Conservation (phyloP, 2,888 invertebrate genomes). For the Marasmarcha lunaedactyla region DNA sequence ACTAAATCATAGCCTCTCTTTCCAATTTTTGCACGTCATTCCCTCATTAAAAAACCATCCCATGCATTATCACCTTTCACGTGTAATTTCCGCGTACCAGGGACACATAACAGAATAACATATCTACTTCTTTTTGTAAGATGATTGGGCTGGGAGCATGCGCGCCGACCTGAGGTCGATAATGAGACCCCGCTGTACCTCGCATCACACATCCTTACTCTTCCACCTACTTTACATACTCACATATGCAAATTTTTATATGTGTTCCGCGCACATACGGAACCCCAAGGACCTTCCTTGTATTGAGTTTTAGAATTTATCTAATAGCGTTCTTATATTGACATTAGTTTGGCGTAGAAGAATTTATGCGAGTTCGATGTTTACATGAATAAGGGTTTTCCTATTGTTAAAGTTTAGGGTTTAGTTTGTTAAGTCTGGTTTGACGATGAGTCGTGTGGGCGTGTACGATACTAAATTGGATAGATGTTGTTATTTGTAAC, state of each 20-base stretch:
- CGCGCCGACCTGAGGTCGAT: slow-evolving; percentile 71
- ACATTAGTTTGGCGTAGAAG: slow-evolving; percentile 67
- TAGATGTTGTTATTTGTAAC: too few species aligned
- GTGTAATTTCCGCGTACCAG: too few species aligned
- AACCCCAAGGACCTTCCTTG: too few species aligned
- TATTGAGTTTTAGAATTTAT: slow-evolving; percentile 40
- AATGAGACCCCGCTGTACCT: slow-evolving; percentile 62
- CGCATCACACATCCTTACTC: slow-evolving; percentile 68
- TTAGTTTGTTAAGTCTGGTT: slow-evolving; percentile 19
- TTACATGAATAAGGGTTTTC: slow-evolving; percentile 63
- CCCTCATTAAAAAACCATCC: too few species aligned
- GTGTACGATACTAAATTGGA: too few species aligned
- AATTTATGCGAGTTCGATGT: slow-evolving; percentile 66
- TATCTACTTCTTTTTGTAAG: too few species aligned
- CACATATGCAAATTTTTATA: slow-evolving; percentile 47
- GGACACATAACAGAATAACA: too few species aligned
- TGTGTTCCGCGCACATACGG: slow-evolving; percentile 3
- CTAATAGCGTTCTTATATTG: slow-evolving; percentile 68
- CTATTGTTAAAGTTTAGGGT: slow-evolving; percentile 36
- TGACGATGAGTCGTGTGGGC: slow-evolving; percentile 19
- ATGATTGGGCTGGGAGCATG: slow-evolving; percentile 48
- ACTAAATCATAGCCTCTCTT: too few species aligned
- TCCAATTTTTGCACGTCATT: too few species aligned
- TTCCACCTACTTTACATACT: slow-evolving; percentile 60
- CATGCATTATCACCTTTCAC: too few species aligned